These are phyloP conservation scores for Harlomillsia oculata DNA, from an alignment of 1,140 invertebrate genomes.

Conservation along the genomic window DNA sequence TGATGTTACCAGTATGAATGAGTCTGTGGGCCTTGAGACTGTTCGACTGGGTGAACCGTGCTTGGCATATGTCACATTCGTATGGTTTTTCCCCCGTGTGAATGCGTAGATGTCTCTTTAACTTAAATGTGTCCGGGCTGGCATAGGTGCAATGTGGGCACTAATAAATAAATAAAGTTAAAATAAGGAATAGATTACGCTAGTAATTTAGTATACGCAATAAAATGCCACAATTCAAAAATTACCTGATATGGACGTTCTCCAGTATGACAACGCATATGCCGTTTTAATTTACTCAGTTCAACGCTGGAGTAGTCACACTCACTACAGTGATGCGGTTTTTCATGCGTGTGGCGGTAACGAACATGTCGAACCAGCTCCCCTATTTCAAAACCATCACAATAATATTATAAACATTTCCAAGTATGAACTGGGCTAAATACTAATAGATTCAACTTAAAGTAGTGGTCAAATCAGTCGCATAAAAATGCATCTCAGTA, in stretches of 20 bases:
- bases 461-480: too few relatives aligned
- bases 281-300: conserved; percentile 80
- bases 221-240: conserved; percentile 4
- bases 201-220: conserved; percentile 36
- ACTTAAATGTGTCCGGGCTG: conserved; percentile 93
- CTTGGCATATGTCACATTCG: conserved; percentile 52
- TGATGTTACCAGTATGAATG: conserved; percentile 78
- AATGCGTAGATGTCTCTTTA: conserved; percentile 56
- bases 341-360: conserved; percentile 87
- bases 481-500: conserved; percentile 40
- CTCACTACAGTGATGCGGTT: conserved; percentile 86
- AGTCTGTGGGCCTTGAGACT: conserved; percentile 87
- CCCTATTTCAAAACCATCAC: conserved; percentile 51
- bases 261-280: conserved; percentile 86
- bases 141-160: conserved; percentile 96
- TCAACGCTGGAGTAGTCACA: conserved; percentile 93
- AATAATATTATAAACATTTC: background rate
- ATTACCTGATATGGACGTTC: conserved; percentile 65
- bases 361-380: conserved; percentile 86
- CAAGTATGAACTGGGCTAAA: background rate
- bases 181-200: background rate
- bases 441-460: conserved; percentile 1
- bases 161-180: conserved; percentile 40
- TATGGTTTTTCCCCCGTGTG: conserved; percentile 57
- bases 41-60: conserved; percentile 91